Percentiles rank a stretch among this genome's conserved stretches.
Evolutionary conservation across 2,797 vertebrate species (phyloP).

Genomic region (Danionella dracula): DNA sequence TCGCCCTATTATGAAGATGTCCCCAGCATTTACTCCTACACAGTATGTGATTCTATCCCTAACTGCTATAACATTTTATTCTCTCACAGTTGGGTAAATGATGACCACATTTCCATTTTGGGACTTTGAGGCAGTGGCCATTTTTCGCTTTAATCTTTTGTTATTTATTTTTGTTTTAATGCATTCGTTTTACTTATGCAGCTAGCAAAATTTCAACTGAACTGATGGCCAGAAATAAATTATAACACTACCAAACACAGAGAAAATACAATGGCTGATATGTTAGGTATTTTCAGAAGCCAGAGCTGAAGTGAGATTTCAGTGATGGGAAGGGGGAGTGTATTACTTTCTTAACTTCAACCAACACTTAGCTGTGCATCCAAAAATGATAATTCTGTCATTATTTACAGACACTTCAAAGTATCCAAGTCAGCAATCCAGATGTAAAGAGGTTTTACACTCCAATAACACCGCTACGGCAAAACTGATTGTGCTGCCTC

Average conservation of each 20-base stretch:
- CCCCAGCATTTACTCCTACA: no score
- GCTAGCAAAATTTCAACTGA: slow-evolving; percentile 22
- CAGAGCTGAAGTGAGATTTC: slow-evolving; percentile 49
- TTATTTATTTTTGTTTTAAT: background rate
- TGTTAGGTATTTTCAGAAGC: slow-evolving; percentile 68
- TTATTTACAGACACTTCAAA: background rate
- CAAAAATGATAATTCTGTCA: slow-evolving; percentile 5
- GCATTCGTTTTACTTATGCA: slow-evolving; percentile 18
- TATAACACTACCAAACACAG: slow-evolving; percentile 48
- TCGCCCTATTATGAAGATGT: no score
- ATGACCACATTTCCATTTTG: no score
- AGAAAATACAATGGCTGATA: slow-evolving; percentile 64
- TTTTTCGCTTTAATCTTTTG: background rate
- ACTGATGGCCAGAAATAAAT: background rate
- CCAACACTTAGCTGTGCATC: slow-evolving; percentile 1
- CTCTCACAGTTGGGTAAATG: no score
- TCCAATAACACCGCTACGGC: no score
- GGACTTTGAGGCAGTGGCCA: slow-evolving; percentile 35
- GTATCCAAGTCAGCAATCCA: no score
- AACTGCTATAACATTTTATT: no score
- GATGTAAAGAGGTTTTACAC: no score
- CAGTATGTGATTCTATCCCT: no score
- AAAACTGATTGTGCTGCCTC: no score
- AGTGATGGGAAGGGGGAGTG: slow-evolving; percentile 48
- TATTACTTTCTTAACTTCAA: slow-evolving; percentile 70